Evolutionary conservation across 2,113 vertebrate species (phyloP).

Genomic region (Pica pica): DNA sequence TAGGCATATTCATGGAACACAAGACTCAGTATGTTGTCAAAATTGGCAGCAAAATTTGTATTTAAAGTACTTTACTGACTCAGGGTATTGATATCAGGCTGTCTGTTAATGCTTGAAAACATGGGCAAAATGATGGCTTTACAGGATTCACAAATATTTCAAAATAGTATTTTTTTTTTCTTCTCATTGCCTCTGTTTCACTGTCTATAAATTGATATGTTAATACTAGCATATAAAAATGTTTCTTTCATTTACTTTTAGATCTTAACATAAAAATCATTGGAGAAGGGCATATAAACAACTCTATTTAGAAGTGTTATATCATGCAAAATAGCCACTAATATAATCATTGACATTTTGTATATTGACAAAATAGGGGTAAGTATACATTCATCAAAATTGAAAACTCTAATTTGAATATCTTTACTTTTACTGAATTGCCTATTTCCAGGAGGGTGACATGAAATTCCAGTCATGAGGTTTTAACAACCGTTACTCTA

Average conservation of each 20-base stretch:
- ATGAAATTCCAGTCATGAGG: background rate
- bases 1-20: background rate
- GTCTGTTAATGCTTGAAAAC: background rate
- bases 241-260: background rate
- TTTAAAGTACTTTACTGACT: background rate
- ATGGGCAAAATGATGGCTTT: background rate
- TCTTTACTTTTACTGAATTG: background rate
- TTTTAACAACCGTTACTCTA: background rate
- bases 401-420: background rate
- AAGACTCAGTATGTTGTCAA: background rate
- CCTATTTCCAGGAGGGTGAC: rapidly evolving
- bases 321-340: background rate
- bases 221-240: background rate
- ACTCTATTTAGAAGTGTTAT: background rate
- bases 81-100: background rate
- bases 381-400: background rate
- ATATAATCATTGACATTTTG: background rate
- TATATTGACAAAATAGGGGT: background rate
- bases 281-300: background rate
- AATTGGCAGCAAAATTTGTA: background rate
- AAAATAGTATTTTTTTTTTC: background rate
- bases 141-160: background rate
- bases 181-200: background rate
- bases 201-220: background rate
- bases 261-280: background rate